A percentile compares a stretch with the other conserved stretches of the same genome.
phyloP scores from a whole-genome alignment of 2,888 invertebrate species.

The Dolichomitus sp. region DNA sequence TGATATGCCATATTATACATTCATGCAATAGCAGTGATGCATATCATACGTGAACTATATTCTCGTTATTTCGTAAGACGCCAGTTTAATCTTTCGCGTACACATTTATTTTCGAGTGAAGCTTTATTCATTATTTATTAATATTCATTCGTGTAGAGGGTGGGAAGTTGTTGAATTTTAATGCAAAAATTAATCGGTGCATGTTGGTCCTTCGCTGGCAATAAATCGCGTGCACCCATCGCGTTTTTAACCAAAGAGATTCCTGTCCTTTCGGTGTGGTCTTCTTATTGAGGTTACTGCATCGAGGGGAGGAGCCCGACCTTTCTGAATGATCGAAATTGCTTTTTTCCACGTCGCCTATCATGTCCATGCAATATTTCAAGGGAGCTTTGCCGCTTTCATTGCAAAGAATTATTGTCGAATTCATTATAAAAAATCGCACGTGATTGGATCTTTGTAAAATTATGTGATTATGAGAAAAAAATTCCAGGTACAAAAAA shows the following conservation, averaged over 20 bases:
- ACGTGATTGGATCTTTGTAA: too few relatives aligned
- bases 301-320: constrained; percentile 29
- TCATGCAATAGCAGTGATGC: constrained; percentile 26
- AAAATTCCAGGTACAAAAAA: neutral
- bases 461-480: too few relatives aligned
- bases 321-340: neutral
- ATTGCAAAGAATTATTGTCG: too few relatives aligned
- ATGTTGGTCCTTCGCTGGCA: neutral
- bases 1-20: constrained; percentile 47
- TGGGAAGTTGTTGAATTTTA: neutral
- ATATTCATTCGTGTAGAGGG: neutral
- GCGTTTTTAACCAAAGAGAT: neutral
- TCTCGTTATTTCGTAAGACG: constrained; percentile 30
- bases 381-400: neutral
- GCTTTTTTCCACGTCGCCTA: constrained; percentile 12
- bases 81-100: neutral
- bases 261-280: constrained; percentile 32
- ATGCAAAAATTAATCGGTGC: neutral
- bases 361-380: constrained; percentile 8
- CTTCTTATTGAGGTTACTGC: constrained; percentile 18
- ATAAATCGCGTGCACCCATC: neutral
- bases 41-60: constrained; percentile 43
- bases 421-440: too few relatives aligned
- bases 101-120: neutral
- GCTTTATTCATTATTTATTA: neutral